Base-by-base conservation (phyloP, 2,113 vertebrate genomes). In the Orycteropus afer region DNA sequence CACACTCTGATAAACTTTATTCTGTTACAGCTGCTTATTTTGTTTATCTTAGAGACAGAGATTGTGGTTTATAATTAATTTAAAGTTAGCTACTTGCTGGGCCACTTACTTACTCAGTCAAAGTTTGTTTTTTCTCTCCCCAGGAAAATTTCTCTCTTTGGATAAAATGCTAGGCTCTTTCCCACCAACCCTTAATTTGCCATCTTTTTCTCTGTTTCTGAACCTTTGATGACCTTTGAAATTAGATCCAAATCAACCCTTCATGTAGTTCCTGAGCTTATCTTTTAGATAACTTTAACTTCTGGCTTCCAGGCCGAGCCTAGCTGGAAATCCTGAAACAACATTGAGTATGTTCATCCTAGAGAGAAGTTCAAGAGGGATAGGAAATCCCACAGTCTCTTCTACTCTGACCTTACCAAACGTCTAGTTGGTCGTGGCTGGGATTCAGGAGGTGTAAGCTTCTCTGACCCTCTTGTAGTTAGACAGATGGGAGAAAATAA, bases 311-410 rank as follows among this genome's bases (percentile, higher is more conserved):
- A 93, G 87, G 80, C 84, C 23, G 34, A 78, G 74, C 65, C 82
- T 93, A 37, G 32, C 93, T 97, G 89, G 93, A 97, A 97, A 96
- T 93, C 82, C 95, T 97, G 95, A 95, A 95, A 95, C 61, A 95
- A 96, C 88, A 94, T 6, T n/a, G 51, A 96, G 23, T 55, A 85
- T 4, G 22, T 71, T 92, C 90, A 93, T 95, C 82, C 69, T 57
- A 80, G 20, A 89, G 87, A 94, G 83, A 95, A 95, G 53, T 93
- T 42, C 73, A 79, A 0, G 49, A 40, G 59, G 47, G 37, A 91
- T 77, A 1, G 40, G 93, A 96, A 97, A 95, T 93, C 47, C 79
- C 95, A 93, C 29, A 82, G 51, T 83, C 79, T 81, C 63, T 86
- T 93, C 42, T 76, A 34, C 59, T 53, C 55, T 65, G 74, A 59